Percentiles rank a stretch among this genome's conserved stretches.
Conservation (phyloP, 1,140 invertebrate species). For the Xylocopa sonorina region DNA sequence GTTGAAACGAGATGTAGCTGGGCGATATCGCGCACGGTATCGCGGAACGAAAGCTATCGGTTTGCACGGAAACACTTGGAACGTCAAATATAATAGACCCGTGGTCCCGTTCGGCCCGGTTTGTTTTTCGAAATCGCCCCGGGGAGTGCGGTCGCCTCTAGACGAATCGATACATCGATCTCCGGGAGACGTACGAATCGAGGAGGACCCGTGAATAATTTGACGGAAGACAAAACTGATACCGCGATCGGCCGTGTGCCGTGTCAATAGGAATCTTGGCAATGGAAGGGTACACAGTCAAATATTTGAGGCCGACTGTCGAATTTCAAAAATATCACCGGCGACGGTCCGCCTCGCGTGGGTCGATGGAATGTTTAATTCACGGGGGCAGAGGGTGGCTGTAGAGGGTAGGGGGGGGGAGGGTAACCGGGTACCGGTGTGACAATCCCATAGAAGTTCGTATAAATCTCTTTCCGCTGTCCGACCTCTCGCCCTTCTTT, state of each 20-base stretch:
- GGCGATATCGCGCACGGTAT: too few species aligned
- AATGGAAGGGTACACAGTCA: slow-evolving; percentile 74
- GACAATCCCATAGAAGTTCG: slow-evolving; percentile 39
- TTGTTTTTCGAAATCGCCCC: slow-evolving; percentile 32
- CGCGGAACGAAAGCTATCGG: too few species aligned
- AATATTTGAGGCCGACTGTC: slow-evolving; percentile 71
- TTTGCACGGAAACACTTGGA: slow-evolving; percentile 1
- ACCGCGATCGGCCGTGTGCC: slow-evolving; percentile 62
- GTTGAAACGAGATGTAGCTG: too few species aligned
- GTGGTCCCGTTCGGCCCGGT: neutral
- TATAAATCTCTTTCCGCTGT: slow-evolving; percentile 47
- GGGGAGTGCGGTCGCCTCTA: neutral
- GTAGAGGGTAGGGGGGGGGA: neutral
- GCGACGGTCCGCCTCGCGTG: slow-evolving; percentile 41
- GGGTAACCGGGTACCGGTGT: neutral
- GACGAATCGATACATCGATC: slow-evolving; percentile 59
- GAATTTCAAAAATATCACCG: slow-evolving; percentile 72
- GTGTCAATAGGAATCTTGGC: slow-evolving; percentile 72
- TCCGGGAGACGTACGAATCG: slow-evolving; percentile 24
- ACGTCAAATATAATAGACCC: slow-evolving; percentile 10
- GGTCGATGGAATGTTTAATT: slow-evolving; percentile 64
- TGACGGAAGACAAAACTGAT: slow-evolving; percentile 68
- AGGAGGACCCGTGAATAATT: slow-evolving; percentile 63
- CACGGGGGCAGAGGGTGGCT: slow-evolving; percentile 1
- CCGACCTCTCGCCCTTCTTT: slow-evolving; percentile 44